phyloP scores from a whole-genome alignment of 1,140 invertebrate genomes.

The silkworm (Bombyx mori) region ASM3026992v2 NC_085133.1:8526501-8527000 shows the following conservation, averaged over 20 bases:
- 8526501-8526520: too few relatives aligned
- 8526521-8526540: too few relatives aligned
- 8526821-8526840: conserved; percentile 27
- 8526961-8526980: neutral
- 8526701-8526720: neutral
- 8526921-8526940: neutral
- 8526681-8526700: too few relatives aligned
- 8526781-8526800: conserved; percentile 60
- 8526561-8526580: too few relatives aligned
- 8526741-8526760: conserved; percentile 50
- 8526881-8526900: neutral
- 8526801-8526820: conserved; percentile 47
- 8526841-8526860: neutral
- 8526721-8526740: conserved; percentile 23
- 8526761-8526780: conserved; percentile 53
- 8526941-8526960: neutral
- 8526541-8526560: too few relatives aligned
- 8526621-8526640: too few relatives aligned
- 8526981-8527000: too few relatives aligned
- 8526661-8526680: too few relatives aligned
- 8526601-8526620: too few relatives aligned
- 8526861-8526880: too few relatives aligned
- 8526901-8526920: neutral
- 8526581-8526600: too few relatives aligned
- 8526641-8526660: too few relatives aligned